Evolutionary conservation across 2,888 invertebrate species (phyloP).

Genomic region (Catocala nupta): DNA sequence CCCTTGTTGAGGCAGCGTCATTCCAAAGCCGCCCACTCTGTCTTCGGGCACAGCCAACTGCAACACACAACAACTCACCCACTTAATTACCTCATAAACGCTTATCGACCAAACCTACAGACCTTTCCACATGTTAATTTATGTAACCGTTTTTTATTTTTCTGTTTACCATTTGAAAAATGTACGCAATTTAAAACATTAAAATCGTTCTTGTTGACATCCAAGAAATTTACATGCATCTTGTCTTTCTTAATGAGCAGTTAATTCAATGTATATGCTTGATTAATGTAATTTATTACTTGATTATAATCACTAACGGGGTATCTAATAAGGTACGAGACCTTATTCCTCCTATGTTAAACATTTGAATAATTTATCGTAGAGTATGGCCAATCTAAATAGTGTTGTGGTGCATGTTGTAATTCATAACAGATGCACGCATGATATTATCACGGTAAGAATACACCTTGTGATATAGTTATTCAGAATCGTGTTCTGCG

Average conservation of each 20-base stretch:
- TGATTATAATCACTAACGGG: slow-evolving; percentile 4
- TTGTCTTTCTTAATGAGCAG: slow-evolving; percentile 22
- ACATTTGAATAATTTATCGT: slow-evolving; percentile 1
- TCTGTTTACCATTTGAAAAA: slow-evolving; percentile 21
- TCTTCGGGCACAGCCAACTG: slow-evolving; percentile 63
- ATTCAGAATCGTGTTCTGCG: slow-evolving; percentile 17
- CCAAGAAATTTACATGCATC: slow-evolving; percentile 7
- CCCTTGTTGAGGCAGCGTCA: slow-evolving; percentile 75
- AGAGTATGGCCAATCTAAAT: neutral
- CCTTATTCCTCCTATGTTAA: neutral
- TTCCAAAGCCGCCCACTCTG: slow-evolving; percentile 52
- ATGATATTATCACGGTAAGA: slow-evolving; percentile 16
- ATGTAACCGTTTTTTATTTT: slow-evolving; percentile 18
- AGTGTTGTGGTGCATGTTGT: slow-evolving; percentile 1
- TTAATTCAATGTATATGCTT: slow-evolving; percentile 14
- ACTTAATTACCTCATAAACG: slow-evolving; percentile 13
- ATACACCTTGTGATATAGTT: slow-evolving; percentile 18
- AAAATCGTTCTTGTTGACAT: slow-evolving; percentile 15
- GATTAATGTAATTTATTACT: slow-evolving; percentile 13
- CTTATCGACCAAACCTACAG: slow-evolving; percentile 24
- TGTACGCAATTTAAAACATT: slow-evolving; percentile 16
- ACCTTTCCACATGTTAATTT: slow-evolving; percentile 19
- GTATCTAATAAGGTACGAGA: neutral
- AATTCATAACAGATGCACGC: slow-evolving; percentile 15
- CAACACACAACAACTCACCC: slow-evolving; percentile 36